phyloP scores from a whole-genome alignment of 2,113 vertebrate genomes.

The Neoarius graeffei region DNA sequence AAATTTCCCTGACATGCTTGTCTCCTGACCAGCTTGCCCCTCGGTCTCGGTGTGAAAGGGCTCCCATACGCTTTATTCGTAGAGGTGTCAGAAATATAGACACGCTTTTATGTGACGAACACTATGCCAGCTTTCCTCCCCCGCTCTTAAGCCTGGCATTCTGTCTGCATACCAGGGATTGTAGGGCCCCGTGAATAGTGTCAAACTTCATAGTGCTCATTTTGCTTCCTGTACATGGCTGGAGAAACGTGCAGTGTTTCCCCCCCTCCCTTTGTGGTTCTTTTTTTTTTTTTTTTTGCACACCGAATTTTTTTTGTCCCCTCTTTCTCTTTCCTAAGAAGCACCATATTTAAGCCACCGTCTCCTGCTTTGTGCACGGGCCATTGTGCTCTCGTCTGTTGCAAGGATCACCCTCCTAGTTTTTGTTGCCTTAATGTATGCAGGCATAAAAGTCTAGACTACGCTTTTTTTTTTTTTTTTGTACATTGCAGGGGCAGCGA shows the following conservation, averaged over 20 bases:
- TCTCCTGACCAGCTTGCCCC: slow-evolving; percentile 33
- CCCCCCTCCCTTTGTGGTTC: slow-evolving; percentile 64
- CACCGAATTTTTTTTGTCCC: slow-evolving; percentile 73
- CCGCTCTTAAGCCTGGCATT: slow-evolving; percentile 75
- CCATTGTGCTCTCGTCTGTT: slow-evolving; percentile 73
- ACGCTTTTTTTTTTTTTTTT: slow-evolving; percentile 67
- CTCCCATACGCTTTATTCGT: slow-evolving; percentile 73
- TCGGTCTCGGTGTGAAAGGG: slow-evolving; percentile 42
- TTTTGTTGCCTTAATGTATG: slow-evolving; percentile 71
- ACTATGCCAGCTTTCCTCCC: slow-evolving; percentile 66
- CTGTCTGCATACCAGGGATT: slow-evolving; percentile 81
- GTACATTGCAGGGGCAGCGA: slow-evolving; percentile 68
- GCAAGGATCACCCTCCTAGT: slow-evolving; percentile 71
- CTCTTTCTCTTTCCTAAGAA: slow-evolving; percentile 74
- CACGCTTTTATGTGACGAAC: slow-evolving; percentile 80
- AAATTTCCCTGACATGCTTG: neutral
- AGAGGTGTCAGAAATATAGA: slow-evolving; percentile 82
- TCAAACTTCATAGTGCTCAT: slow-evolving; percentile 84
- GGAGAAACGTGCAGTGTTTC: slow-evolving; percentile 73
- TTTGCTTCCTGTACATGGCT: slow-evolving; percentile 80
- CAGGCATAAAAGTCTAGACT: slow-evolving; percentile 76
- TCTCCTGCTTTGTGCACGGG: slow-evolving; percentile 70
- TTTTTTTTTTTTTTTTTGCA: slow-evolving; percentile 65
- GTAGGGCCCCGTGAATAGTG: slow-evolving; percentile 80
- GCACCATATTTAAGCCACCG: slow-evolving; percentile 76